phyloP scores from a whole-genome alignment of 2,888 invertebrate species.

The Pomacea canaliculata region DNA sequence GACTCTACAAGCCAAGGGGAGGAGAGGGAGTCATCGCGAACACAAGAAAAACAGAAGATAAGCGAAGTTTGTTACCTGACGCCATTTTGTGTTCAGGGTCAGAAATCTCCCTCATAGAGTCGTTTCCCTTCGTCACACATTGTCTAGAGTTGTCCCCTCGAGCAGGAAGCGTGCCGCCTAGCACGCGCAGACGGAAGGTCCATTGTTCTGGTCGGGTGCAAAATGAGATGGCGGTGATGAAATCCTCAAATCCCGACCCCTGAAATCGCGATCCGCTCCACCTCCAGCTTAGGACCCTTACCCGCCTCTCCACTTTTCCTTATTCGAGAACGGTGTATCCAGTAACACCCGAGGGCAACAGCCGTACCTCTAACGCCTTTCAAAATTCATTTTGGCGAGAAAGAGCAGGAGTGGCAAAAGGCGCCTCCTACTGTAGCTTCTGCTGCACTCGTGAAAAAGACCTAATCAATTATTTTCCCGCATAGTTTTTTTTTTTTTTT shows the following conservation, averaged over 20 bases:
- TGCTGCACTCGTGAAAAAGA: no score
- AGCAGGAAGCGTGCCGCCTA: not conserved
- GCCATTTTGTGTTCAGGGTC: conserved; percentile 2
- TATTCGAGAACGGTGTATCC: no score
- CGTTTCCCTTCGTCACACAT: not conserved
- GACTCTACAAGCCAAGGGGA: not conserved
- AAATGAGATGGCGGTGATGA: conserved; percentile 1
- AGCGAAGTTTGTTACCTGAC: not conserved
- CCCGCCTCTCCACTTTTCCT: no score
- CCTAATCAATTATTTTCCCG: no score
- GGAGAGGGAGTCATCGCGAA: not conserved
- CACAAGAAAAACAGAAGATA: not conserved
- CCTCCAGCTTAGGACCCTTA: no score
- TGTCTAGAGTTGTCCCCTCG: conserved; percentile 13
- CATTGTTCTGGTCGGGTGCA: not conserved
- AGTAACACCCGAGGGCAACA: no score
- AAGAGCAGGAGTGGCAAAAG: no score
- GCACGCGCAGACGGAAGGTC: not conserved
- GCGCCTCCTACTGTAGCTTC: no score
- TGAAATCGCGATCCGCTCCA: no score
- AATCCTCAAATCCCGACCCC: not conserved
- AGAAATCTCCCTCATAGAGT: not conserved
- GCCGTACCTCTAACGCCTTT: no score
- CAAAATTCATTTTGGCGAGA: no score
- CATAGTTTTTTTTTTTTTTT: no score